These are phyloP conservation scores for Laticauda laticaudata DNA, from an alignment of 2,113 vertebrate genomes.

Conservation along the genomic window DNA sequence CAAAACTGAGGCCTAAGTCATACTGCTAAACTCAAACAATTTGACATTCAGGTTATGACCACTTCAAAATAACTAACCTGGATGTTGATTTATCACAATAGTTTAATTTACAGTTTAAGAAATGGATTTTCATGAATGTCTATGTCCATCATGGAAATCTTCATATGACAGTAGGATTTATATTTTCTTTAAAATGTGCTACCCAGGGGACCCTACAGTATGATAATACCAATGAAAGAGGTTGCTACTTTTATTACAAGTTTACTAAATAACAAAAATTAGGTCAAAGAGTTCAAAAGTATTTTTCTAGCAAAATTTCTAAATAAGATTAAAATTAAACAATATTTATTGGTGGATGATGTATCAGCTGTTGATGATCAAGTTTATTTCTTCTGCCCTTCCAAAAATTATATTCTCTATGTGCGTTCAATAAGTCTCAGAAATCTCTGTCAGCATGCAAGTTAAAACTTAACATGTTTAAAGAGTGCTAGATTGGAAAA, in stretches of 20 bases:
- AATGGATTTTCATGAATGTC: neutral
- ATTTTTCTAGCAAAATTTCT: neutral
- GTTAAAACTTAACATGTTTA: neutral
- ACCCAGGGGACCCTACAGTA: neutral
- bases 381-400: neutral
- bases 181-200: neutral
- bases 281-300: neutral
- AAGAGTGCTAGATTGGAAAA: neutral
- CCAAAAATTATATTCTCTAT: neutral
- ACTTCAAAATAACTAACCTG: neutral
- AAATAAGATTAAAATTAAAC: neutral
- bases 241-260: neutral
- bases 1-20: neutral
- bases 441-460: neutral
- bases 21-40: neutral
- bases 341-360: neutral
- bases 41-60: neutral
- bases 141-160: neutral
- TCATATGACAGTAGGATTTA: neutral
- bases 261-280: neutral
- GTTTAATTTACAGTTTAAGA: neutral
- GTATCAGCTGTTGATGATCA: neutral
- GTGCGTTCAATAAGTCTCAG: neutral
- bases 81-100: neutral
- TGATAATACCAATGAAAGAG: neutral